phyloP scores from a whole-genome alignment of 1,140 invertebrate genomes.

The Teleopsis dalmanni region DNA sequence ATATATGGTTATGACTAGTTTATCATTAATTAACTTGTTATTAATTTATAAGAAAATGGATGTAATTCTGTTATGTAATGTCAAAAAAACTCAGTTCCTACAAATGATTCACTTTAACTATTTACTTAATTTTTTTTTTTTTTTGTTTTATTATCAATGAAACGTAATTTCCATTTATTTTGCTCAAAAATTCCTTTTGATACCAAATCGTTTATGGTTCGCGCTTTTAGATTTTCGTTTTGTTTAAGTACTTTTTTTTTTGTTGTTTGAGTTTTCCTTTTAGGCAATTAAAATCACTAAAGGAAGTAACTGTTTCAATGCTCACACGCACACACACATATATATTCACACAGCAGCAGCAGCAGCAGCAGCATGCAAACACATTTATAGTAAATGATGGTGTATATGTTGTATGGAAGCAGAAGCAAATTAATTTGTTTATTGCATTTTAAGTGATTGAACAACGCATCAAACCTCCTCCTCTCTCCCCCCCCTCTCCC shows the following conservation, averaged over 20 bases:
- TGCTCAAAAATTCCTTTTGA: conserved; percentile 11
- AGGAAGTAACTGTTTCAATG: no score
- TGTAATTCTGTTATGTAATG: no score
- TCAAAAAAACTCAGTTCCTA: no score
- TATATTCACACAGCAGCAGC: neutral
- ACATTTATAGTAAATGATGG: neutral
- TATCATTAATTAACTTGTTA: no score
- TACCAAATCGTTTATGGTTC: no score
- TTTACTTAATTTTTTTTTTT: no score
- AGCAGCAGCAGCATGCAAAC: neutral
- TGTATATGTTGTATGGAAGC: neutral
- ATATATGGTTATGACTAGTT: no score
- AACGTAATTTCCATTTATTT: conserved; percentile 1
- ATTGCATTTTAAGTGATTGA: conserved; percentile 30
- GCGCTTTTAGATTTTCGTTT: neutral
- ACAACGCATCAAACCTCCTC: neutral
- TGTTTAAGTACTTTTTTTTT: neutral
- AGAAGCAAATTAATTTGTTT: conserved; percentile 24
- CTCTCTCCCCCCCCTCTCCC: neutral
- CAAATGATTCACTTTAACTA: no score
- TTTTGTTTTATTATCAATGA: neutral
- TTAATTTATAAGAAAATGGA: no score
- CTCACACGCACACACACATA: neutral
- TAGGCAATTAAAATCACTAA: conserved; percentile 1
- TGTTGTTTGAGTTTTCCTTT: neutral